Evolutionary conservation across 2,888 invertebrate genomes (phyloP).

Genomic region (Unio pictorum): DNA sequence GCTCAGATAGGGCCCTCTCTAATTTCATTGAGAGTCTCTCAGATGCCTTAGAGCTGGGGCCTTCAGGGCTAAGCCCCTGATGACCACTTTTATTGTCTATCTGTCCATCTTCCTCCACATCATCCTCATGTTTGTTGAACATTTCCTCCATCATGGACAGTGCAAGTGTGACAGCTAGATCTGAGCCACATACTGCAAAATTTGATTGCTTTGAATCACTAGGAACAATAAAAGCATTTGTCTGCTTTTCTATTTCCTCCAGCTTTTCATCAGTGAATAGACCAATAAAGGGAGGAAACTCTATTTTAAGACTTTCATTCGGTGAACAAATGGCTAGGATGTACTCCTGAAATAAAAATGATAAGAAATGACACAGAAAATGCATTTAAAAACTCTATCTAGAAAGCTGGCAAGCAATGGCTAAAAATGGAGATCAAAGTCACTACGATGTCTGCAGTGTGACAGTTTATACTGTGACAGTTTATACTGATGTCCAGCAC

Average conservation of each 20-base stretch:
- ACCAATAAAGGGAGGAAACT: constrained; percentile 29
- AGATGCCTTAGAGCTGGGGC: constrained; percentile 17
- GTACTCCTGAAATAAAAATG: constrained; percentile 47
- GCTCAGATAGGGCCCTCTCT: constrained; percentile 38
- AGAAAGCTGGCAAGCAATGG: too few relatives aligned
- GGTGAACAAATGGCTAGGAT: constrained; percentile 49
- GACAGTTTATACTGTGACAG: too few relatives aligned
- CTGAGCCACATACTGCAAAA: constrained; percentile 50
- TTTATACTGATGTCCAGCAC: too few relatives aligned
- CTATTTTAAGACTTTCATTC: constrained; percentile 34
- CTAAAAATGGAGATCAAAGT: too few relatives aligned
- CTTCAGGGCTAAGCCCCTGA: constrained; percentile 18
- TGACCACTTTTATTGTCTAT: constrained; percentile 10
- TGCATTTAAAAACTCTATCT: too few relatives aligned
- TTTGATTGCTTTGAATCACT: constrained; percentile 21
- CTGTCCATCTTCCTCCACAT: constrained; percentile 2
- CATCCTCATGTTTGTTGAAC: constrained; percentile 14
- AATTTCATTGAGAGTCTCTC: constrained; percentile 29
- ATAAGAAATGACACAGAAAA: background rate
- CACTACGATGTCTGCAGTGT: too few relatives aligned
- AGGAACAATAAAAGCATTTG: constrained; percentile 42
- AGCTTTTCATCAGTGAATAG: constrained; percentile 29
- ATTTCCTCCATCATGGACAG: constrained; percentile 56
- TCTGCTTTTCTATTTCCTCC: constrained; percentile 52
- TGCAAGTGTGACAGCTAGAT: constrained; percentile 59